Evolutionary conservation across 2,888 invertebrate genomes (phyloP).

Genomic region (Papilio gigon): DNA sequence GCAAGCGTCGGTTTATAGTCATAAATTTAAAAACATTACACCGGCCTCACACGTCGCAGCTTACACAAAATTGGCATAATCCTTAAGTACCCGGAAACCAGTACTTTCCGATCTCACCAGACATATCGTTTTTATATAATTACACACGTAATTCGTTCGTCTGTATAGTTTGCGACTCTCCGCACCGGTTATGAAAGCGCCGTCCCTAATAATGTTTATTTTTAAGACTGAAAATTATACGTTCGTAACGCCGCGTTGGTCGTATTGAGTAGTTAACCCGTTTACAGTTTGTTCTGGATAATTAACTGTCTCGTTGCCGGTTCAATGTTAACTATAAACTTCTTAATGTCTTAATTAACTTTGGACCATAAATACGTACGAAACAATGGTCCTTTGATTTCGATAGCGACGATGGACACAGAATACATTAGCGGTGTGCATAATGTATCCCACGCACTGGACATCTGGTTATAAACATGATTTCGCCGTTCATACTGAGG

Average conservation of each 20-base stretch:
- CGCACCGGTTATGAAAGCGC: slow-evolving; percentile 16
- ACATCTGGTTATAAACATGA: neutral
- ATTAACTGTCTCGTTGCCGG: neutral
- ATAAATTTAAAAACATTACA: slow-evolving; percentile 21
- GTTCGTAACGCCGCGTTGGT: slow-evolving; percentile 17
- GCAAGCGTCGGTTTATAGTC: no score
- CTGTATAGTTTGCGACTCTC: slow-evolving; percentile 20
- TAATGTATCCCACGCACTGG: neutral
- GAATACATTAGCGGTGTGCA: slow-evolving; percentile 1
- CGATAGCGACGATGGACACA: neutral
- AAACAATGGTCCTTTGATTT: slow-evolving; percentile 21
- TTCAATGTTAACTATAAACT: slow-evolving; percentile 9
- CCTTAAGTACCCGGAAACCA: slow-evolving; percentile 25
- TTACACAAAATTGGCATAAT: slow-evolving; percentile 24
- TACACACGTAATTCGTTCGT: slow-evolving; percentile 31
- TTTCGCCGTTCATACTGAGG: neutral
- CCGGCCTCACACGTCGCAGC: slow-evolving; percentile 35
- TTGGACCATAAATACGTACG: slow-evolving; percentile 11
- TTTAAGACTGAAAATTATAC: slow-evolving; percentile 39
- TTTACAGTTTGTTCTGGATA: slow-evolving; percentile 23
- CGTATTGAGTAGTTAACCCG: slow-evolving; percentile 25
- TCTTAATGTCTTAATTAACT: slow-evolving; percentile 25
- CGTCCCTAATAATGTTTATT: slow-evolving; percentile 40
- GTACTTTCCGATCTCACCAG: slow-evolving; percentile 21
- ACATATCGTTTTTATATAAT: slow-evolving; percentile 35